phyloP scores from a whole-genome alignment of 23 tunicate species.

The Clavelina lepadiformis region DNA sequence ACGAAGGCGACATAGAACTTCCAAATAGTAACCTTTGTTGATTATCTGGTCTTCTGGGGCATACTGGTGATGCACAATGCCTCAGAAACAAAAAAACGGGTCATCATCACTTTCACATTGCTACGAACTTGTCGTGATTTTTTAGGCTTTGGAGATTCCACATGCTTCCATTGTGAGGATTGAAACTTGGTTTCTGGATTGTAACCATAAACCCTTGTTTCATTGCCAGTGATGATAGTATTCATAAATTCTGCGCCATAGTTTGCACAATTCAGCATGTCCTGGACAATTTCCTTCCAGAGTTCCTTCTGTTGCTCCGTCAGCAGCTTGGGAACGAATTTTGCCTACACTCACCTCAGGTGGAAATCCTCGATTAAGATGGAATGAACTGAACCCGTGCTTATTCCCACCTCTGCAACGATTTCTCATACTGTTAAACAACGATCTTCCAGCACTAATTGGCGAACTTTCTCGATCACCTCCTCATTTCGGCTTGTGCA shows the following conservation, averaged over 20 bases:
- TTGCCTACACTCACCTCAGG: conserved; percentile 1
- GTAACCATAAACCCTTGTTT: conserved; percentile 27
- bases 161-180: conserved; percentile 23
- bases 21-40: conserved; percentile 2
- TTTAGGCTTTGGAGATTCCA: conserved; percentile 17
- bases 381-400: conserved; percentile 21
- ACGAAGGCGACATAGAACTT: conserved; percentile 3
- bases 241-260: conserved; percentile 20
- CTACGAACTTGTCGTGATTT: conserved; percentile 19
- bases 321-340: conserved; percentile 32
- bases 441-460: conserved; percentile 26
- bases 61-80: background rate
- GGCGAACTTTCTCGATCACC: conserved; percentile 15
- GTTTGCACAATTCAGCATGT: conserved; percentile 24
- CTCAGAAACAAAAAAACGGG: background rate
- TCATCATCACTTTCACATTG: background rate
- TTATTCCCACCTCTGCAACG: conserved; percentile 16
- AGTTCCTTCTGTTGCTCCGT: conserved; percentile 35
- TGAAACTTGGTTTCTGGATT: conserved; percentile 30
- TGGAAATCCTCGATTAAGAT: conserved; percentile 10
- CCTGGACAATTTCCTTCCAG: conserved; percentile 10
- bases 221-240: conserved; percentile 8
- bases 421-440: conserved; percentile 6
- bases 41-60: conserved; percentile 5
- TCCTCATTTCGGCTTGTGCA: conserved; percentile 29